These are phyloP conservation scores for Rallus limicola DNA, from an alignment of 2,113 vertebrate species.

Conservation along the genomic window DNA sequence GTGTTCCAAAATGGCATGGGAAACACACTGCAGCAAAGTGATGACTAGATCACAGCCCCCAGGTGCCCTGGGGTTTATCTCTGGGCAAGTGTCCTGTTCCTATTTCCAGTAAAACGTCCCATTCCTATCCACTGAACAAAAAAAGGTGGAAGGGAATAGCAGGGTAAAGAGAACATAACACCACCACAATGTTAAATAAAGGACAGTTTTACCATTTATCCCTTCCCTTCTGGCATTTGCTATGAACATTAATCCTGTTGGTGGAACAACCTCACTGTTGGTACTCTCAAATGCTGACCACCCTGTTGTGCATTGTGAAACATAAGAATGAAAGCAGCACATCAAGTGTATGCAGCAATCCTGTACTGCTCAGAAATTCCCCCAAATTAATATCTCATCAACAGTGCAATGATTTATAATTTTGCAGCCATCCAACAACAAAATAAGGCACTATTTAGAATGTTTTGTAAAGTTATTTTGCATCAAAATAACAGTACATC, in stretches of 20 bases:
- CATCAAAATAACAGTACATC: not conserved
- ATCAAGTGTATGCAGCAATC: not conserved
- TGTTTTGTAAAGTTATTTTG: not conserved
- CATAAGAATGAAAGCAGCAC: not conserved
- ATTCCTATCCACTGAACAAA: not conserved
- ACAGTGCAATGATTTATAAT: not conserved
- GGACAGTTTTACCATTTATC: not conserved
- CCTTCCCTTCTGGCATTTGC: not conserved
- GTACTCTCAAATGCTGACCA: not conserved
- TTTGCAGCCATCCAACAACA: not conserved
- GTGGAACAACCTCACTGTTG: not conserved
- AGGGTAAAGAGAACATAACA: not conserved
- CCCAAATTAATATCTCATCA: constrained; percentile 1
- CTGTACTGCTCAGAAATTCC: not conserved
- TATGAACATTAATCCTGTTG: not conserved
- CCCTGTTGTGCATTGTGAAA: not conserved
- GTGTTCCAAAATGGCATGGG: not conserved
- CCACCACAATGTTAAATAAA: not conserved
- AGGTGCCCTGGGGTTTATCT: not conserved
- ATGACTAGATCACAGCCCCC: not conserved
- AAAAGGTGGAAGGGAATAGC: not conserved
- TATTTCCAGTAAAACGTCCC: rapidly evolving
- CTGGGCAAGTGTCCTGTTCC: not conserved
- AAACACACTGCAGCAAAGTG: not conserved
- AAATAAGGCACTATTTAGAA: not conserved